Conservation (phyloP, 2,797 vertebrate species). For the Harpagifer antarcticus region DNA sequence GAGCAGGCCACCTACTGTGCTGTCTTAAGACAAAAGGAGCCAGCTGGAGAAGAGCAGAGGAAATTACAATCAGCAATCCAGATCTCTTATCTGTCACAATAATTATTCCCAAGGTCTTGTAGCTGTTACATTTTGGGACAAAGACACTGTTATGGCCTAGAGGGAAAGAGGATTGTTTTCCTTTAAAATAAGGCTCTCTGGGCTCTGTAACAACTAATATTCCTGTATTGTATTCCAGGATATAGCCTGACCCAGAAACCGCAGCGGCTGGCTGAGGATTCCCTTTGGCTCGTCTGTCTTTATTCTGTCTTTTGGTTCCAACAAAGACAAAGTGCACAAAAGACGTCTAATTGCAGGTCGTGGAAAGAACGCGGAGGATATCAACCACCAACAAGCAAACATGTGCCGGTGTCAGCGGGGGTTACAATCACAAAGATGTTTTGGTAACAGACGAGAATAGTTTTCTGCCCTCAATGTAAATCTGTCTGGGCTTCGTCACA, state of each 20-base stretch:
- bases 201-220: conserved; percentile 49
- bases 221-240: conserved; percentile 61
- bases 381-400: conserved; percentile 45
- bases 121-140: conserved; percentile 17
- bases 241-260: conserved; percentile 64
- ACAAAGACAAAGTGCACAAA: conserved; percentile 52
- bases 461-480: conserved; percentile 55
- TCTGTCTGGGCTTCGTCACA: conserved; percentile 54
- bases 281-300: conserved; percentile 29
- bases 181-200: conserved; percentile 27
- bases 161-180: conserved; percentile 40
- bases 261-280: conserved; percentile 52
- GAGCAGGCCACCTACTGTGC: conserved; percentile 17
- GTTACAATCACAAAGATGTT: conserved; percentile 24
- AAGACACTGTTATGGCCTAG: background rate
- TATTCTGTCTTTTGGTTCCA: conserved; percentile 40
- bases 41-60: conserved; percentile 13
- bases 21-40: background rate
- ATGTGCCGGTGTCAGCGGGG: conserved; percentile 37
- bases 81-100: conserved; percentile 40
- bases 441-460: conserved; percentile 59
- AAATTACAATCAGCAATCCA: conserved; percentile 53
- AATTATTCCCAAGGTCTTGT: conserved; percentile 25
- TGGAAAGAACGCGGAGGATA: conserved; percentile 35
- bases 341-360: conserved; percentile 46